Conservation (phyloP, 1,140 invertebrate genomes). For the Drosophila ohnishii region DNA sequence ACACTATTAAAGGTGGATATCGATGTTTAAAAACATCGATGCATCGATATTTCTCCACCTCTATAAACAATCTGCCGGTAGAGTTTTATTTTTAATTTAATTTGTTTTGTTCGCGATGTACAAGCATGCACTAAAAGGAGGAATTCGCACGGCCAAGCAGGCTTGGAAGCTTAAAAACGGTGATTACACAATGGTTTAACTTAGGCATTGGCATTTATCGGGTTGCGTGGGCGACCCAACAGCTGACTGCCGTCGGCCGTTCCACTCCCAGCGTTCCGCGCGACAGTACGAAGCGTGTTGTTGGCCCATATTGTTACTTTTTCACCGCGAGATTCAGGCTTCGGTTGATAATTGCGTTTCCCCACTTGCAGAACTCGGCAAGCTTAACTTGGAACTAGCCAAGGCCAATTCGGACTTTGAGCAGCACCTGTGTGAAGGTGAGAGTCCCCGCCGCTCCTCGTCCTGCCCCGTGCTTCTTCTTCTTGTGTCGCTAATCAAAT, state of each 20-base stretch:
- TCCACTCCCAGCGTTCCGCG: conserved; percentile 46
- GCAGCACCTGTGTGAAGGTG: conserved; percentile 81
- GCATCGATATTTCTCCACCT: too few relatives aligned
- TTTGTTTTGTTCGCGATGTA: conserved; percentile 60
- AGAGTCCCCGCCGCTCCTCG: conserved; percentile 12
- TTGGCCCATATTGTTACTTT: conserved; percentile 50
- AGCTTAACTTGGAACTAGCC: conserved; percentile 76
- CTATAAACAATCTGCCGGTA: not conserved
- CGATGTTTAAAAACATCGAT: not conserved
- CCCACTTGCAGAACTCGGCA: conserved; percentile 70
- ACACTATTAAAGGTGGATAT: not conserved
- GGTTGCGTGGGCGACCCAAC: conserved; percentile 21
- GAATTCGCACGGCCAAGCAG: conserved; percentile 72
- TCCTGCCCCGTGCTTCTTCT: not conserved
- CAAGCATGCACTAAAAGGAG: conserved; percentile 73
- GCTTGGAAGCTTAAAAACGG: conserved; percentile 79
- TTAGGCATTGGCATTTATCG: conserved; percentile 25
- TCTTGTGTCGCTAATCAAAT: conserved; percentile 31
- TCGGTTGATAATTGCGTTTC: conserved; percentile 13
- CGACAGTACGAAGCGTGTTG: conserved; percentile 53
- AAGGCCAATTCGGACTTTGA: conserved; percentile 77
- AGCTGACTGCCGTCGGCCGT: conserved; percentile 42
- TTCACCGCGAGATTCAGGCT: conserved; percentile 20
- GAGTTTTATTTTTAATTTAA: conserved; percentile 24
- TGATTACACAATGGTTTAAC: conserved; percentile 55